A percentile compares a stretch with the other conserved stretches of the same genome.
Conservation (phyloP, 2,113 vertebrate genomes). For the Sardina pilchardus region DNA sequence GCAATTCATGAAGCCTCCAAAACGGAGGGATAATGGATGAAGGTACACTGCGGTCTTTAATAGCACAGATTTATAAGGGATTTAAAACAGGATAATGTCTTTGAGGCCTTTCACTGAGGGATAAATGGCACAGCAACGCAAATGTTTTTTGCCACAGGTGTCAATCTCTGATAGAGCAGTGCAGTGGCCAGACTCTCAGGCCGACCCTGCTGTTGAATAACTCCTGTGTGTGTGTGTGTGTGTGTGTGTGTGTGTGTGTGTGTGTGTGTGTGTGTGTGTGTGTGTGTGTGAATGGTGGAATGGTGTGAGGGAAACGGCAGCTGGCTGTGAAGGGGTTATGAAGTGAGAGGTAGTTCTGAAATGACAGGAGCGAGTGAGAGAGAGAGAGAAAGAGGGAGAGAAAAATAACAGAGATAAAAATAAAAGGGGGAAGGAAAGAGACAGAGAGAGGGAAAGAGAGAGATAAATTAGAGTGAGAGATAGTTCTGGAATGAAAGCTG, state of each 20-base stretch:
- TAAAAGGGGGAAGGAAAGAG: neutral
- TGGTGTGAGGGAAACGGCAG: neutral
- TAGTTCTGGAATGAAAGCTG: neutral
- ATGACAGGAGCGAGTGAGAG: neutral
- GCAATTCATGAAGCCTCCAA: too few species aligned
- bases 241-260: neutral
- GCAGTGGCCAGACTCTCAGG: too few species aligned
- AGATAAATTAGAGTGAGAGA: neutral
- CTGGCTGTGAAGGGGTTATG: too few species aligned
- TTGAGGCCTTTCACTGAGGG: neutral
- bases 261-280: conserved; percentile 1
- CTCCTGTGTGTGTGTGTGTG: too few species aligned
- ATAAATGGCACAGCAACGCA: neutral
- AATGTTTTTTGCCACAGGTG: neutral
- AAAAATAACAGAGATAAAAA: neutral
- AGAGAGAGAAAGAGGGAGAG: neutral
- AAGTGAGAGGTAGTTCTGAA: too few species aligned
- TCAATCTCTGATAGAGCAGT: neutral
- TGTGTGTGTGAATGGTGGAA: neutral
- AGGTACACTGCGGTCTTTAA: neutral
- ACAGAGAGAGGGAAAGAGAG: neutral
- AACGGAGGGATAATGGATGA: neutral
- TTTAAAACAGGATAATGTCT: neutral
- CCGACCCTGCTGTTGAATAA: too few species aligned
- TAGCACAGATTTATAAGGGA: neutral